Percentiles rank a stretch among this genome's conserved stretches.
Evolutionary conservation across 2,113 vertebrate species (phyloP).

Genomic region (Aix galericulata): DNA sequence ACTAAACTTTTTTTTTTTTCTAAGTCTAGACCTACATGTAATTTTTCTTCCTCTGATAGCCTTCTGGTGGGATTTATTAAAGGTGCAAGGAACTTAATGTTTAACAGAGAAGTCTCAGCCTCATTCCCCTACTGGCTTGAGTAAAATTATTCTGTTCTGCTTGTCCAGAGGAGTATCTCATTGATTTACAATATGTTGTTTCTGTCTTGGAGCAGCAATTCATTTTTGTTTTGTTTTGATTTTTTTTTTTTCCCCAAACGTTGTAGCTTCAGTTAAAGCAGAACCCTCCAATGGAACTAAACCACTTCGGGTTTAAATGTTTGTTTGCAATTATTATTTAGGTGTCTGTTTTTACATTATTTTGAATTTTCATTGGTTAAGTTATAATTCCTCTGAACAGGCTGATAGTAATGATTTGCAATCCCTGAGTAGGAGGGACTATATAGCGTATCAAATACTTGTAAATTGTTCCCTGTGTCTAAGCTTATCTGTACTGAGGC

Average conservation of each 20-base stretch:
- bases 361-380: not conserved
- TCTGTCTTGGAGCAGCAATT: not conserved
- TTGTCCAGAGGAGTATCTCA: not conserved
- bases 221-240: not conserved
- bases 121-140: not conserved
- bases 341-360: not conserved
- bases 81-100: not conserved
- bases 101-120: not conserved
- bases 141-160: not conserved
- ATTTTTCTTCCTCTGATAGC: not conserved
- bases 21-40: not conserved
- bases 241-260: not conserved
- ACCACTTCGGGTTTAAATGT: not conserved
- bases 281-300: not conserved
- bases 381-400: not conserved
- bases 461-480: not conserved
- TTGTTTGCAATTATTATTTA: not conserved
- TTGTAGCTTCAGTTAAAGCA: not conserved
- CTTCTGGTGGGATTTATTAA: not conserved
- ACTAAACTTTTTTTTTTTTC: not conserved
- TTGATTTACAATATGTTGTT: not conserved
- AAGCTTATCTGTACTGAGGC: not conserved
- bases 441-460: not conserved
- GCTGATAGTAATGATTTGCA: not conserved
- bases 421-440: not conserved